phyloP scores from a whole-genome alignment of 2,888 invertebrate species.

The Tinea trinotella region DNA sequence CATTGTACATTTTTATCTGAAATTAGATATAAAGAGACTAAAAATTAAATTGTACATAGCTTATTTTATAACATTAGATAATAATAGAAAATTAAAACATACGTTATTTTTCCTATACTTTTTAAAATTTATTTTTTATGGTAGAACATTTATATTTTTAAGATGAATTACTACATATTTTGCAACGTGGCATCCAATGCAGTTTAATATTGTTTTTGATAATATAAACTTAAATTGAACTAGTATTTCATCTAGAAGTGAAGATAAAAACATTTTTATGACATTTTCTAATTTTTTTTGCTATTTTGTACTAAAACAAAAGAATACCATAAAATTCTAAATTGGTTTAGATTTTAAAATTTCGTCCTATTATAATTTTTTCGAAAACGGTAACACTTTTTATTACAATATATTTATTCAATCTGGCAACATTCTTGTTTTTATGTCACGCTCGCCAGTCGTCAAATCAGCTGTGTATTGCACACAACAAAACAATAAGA shows the following conservation, averaged over 20 bases:
- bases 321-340: too few relatives aligned
- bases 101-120: background rate
- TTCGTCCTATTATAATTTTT: too few relatives aligned
- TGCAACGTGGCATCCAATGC: constrained; percentile 67
- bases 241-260: constrained; percentile 63
- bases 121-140: background rate
- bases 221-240: constrained; percentile 60
- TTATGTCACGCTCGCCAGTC: constrained; percentile 36
- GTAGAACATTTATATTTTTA: constrained; percentile 42
- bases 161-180: constrained; percentile 56
- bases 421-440: constrained; percentile 45
- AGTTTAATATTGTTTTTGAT: constrained; percentile 63
- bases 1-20: constrained; percentile 30
- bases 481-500: constrained; percentile 62
- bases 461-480: constrained; percentile 69
- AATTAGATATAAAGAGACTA: background rate
- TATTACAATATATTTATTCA: background rate
- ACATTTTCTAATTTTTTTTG: too few relatives aligned
- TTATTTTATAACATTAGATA: constrained; percentile 30
- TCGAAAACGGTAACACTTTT: too few relatives aligned
- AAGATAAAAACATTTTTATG: constrained; percentile 68
- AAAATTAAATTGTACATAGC: background rate
- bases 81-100: background rate
- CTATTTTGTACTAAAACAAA: constrained; percentile 10
- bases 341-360: constrained; percentile 3